A percentile compares a stretch with the other conserved stretches of the same genome.
These are phyloP conservation scores for Pristionchus mayeri DNA, from an alignment of 2,888 invertebrate genomes.

Conservation along the genomic window DNA sequence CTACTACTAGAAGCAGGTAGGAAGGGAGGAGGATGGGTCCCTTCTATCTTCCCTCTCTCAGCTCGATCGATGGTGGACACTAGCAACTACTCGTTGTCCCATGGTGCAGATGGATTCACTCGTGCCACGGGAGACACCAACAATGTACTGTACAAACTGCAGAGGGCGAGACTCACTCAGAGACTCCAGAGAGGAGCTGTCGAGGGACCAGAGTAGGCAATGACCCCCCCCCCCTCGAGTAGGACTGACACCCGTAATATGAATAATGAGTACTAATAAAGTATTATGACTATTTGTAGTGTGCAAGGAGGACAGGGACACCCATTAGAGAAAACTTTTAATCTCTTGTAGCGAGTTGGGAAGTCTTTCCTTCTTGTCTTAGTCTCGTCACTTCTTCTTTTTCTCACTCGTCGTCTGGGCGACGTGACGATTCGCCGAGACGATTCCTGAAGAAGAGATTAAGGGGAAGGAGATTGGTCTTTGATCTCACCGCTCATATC, in stretches of 20 bases:
- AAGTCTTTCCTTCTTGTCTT: background rate
- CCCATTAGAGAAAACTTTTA: constrained; percentile 4
- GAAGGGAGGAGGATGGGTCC: background rate
- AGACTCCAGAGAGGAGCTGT: constrained; percentile 48
- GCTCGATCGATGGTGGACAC: constrained; percentile 73
- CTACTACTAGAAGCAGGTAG: constrained; percentile 60
- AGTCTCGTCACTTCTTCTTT: too few relatives aligned
- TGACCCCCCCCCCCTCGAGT: too few relatives aligned
- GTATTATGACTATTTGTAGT: background rate
- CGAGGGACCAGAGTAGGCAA: background rate
- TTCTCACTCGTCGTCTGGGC: too few relatives aligned
- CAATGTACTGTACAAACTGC: constrained; percentile 72
- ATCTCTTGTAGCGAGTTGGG: constrained; percentile 27
- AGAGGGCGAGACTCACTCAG: constrained; percentile 62
- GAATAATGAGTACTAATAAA: constrained; percentile 3
- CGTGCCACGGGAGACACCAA: constrained; percentile 54
- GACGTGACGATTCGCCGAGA: too few relatives aligned
- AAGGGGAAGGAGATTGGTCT: too few relatives aligned
- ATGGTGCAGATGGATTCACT: constrained; percentile 73
- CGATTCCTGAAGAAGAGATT: too few relatives aligned
- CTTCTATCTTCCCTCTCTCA: constrained; percentile 48
- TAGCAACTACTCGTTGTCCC: constrained; percentile 57
- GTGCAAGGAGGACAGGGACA: too few relatives aligned
- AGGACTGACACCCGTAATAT: background rate
- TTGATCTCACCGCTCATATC: constrained; percentile 42